These are phyloP conservation scores for Albula goreensis DNA, from an alignment of 2,113 vertebrate genomes.

Conservation along the genomic window DNA sequence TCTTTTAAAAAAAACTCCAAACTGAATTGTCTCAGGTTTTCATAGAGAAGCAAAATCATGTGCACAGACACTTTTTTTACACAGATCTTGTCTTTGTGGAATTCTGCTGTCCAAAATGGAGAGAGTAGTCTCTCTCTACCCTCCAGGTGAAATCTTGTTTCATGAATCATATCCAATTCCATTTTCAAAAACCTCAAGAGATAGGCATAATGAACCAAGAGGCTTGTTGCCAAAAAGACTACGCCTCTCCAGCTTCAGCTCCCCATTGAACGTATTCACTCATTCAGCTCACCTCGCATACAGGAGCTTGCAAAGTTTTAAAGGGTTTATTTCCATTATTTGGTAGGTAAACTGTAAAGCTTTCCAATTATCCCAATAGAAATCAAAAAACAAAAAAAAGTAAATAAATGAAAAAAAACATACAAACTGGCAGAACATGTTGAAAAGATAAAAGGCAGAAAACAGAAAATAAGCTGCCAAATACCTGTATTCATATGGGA, in stretches of 20 bases:
- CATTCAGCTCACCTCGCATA: background rate
- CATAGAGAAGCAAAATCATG: background rate
- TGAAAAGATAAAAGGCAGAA: background rate
- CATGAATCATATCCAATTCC: slow-evolving; percentile 16
- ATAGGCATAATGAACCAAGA: background rate
- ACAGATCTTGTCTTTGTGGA: background rate
- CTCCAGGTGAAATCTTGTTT: slow-evolving; percentile 5
- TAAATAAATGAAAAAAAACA: background rate
- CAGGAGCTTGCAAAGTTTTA: background rate
- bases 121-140: background rate
- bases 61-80: background rate
- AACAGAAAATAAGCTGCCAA: background rate
- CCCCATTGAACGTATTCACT: background rate
- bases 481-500: background rate
- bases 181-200: background rate
- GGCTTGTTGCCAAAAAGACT: slow-evolving; percentile 3
- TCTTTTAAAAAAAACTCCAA: background rate
- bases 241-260: background rate
- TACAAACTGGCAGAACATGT: background rate
- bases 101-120: background rate
- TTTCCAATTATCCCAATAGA: background rate
- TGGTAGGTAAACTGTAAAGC: background rate
- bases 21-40: background rate
- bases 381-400: background rate
- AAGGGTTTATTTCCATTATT: background rate